A percentile compares a stretch with the other conserved stretches of the same genome.
phyloP scores from a whole-genome alignment of 1,140 invertebrate species.

The Platorchestia sp. region DNA sequence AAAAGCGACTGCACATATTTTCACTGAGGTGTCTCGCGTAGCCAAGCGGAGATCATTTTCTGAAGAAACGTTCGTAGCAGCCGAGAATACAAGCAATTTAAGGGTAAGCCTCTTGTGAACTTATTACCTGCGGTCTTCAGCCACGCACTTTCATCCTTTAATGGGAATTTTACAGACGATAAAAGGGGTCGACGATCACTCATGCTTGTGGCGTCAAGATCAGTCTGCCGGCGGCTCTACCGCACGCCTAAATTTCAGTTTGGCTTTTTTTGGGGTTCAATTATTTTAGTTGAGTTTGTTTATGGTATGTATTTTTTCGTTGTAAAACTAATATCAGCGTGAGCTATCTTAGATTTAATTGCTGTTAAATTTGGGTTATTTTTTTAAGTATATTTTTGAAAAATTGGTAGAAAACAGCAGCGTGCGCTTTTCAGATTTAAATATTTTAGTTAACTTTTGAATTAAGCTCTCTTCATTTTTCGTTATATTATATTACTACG shows the following conservation, averaged over 20 bases:
- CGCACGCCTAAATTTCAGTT: neutral
- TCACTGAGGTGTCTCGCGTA: neutral
- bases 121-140: slow-evolving; percentile 30
- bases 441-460: neutral
- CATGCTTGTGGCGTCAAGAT: neutral
- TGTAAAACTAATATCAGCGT: no score
- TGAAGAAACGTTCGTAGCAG: neutral
- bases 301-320: no score
- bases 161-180: slow-evolving; percentile 46
- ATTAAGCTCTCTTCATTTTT: neutral
- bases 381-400: no score
- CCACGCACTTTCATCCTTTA: slow-evolving; percentile 26
- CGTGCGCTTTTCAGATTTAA: neutral
- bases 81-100: slow-evolving; percentile 36
- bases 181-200: slow-evolving; percentile 40
- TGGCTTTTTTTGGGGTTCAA: neutral
- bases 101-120: slow-evolving; percentile 25
- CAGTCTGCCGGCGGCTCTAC: neutral
- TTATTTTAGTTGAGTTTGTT: neutral
- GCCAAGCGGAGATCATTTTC: neutral
- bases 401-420: no score
- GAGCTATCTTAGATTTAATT: no score
- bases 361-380: no score
- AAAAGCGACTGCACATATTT: no score
- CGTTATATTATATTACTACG: neutral